These are phyloP conservation scores for Achroia grisella DNA, from an alignment of 1,140 invertebrate genomes.

Conservation along the genomic window DNA sequence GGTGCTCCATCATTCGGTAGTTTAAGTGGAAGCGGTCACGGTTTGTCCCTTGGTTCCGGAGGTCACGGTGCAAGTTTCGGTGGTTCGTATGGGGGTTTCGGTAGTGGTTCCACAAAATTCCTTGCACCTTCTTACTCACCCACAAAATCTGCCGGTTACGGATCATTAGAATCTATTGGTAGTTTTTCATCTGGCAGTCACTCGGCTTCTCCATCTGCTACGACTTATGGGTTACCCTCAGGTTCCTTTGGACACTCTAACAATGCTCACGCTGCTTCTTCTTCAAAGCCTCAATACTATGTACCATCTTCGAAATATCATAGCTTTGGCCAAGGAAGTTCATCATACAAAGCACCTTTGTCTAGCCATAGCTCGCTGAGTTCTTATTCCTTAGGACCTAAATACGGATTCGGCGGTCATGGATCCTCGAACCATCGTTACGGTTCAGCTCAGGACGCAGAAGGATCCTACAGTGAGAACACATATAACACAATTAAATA, in stretches of 20 bases:
- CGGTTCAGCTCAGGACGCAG: conserved; percentile 36
- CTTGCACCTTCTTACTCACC: conserved; percentile 38
- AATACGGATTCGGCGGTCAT: conserved; percentile 51
- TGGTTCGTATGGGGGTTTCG: conserved; percentile 32
- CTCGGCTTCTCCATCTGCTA: conserved; percentile 33
- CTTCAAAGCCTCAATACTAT: conserved; percentile 48
- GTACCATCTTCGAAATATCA: conserved; percentile 35
- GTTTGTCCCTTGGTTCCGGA: conserved; percentile 29
- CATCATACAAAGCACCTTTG: conserved; percentile 34
- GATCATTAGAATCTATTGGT: conserved; percentile 41
- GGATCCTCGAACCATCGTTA: conserved; percentile 32
- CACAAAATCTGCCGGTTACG: conserved; percentile 43
- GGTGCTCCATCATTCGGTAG: conserved; percentile 41
- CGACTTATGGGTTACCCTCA: conserved; percentile 37
- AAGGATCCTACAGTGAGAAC: conserved; percentile 52
- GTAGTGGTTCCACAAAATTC: conserved; percentile 41
- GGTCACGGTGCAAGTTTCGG: conserved; percentile 36
- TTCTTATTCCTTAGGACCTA: conserved; percentile 48
- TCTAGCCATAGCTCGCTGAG: conserved; percentile 39
- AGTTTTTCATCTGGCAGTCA: conserved; percentile 49
- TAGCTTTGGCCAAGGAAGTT: conserved; percentile 40
- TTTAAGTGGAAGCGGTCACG: conserved; percentile 31
- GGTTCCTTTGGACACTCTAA: conserved; percentile 26
- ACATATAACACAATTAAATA: conserved; percentile 66
- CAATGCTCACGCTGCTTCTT: conserved; percentile 37